These are phyloP conservation scores for Parthenolecanium corni DNA, from an alignment of 2,888 invertebrate species.

Conservation along the genomic window DNA sequence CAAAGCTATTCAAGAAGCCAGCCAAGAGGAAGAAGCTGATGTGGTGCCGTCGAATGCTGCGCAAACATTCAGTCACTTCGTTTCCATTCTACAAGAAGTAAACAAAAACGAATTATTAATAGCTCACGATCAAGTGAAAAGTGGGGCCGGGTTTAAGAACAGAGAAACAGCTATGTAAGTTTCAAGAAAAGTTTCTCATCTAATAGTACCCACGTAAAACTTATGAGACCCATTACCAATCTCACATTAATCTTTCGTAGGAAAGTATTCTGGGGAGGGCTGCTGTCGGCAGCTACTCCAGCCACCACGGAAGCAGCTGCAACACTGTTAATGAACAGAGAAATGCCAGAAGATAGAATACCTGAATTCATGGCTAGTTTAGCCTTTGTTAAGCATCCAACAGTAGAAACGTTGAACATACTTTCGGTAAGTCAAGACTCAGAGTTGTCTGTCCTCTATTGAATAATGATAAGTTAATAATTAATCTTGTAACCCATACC, in stretches of 20 bases:
- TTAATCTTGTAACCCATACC: no score
- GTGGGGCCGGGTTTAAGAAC: conserved; percentile 44
- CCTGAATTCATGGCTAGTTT: conserved; percentile 9
- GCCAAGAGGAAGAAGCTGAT: conserved; percentile 6
- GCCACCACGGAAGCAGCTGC: conserved; percentile 5
- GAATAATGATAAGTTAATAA: no score
- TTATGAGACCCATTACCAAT: no score
- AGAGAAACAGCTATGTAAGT: conserved; percentile 48
- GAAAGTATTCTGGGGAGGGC: conserved; percentile 11
- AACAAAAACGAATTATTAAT: conserved; percentile 58
- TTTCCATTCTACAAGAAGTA: conserved; percentile 53
- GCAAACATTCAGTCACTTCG: conserved; percentile 51
- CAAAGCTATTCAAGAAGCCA: conserved; percentile 22
- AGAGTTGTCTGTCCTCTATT: no score
- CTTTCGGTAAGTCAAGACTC: conserved; percentile 14
- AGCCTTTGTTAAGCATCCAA: conserved; percentile 20
- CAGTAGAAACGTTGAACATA: conserved; percentile 7
- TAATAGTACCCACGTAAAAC: no score
- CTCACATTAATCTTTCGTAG: no score
- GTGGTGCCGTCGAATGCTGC: conserved; percentile 36
- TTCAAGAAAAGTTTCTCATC: not conserved
- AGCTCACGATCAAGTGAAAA: conserved; percentile 51
- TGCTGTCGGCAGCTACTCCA: conserved; percentile 1
- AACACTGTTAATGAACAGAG: conserved; percentile 3
- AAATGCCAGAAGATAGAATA: conserved; percentile 19